These are phyloP conservation scores for Enteromius viviparus DNA, from an alignment of 2,797 vertebrate species.

Conservation along the genomic window DNA sequence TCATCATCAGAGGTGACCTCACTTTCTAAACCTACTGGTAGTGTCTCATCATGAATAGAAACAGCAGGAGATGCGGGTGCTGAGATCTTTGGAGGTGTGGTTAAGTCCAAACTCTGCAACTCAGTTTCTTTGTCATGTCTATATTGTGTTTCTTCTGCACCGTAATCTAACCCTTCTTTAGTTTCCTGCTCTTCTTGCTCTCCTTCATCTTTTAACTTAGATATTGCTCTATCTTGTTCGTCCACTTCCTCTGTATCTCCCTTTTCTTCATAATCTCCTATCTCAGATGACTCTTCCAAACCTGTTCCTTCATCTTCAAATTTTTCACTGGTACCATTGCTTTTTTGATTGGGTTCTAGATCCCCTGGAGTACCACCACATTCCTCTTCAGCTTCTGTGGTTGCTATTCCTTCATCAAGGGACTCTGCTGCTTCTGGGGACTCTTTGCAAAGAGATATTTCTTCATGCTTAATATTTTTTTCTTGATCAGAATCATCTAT, in stretches of 20 bases:
- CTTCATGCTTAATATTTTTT: constrained; percentile 73
- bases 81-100: constrained; percentile 77
- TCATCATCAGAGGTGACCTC: constrained; percentile 91
- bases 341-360: constrained; percentile 81
- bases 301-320: constrained; percentile 94
- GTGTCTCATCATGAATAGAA: constrained; percentile 87
- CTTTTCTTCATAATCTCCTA: constrained; percentile 92
- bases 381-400: constrained; percentile 89
- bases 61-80: constrained; percentile 83
- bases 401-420: constrained; percentile 93
- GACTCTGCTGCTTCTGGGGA: constrained; percentile 85
- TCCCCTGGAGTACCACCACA: constrained; percentile 89
- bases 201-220: constrained; percentile 63
- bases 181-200: constrained; percentile 68
- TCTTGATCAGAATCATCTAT: constrained; percentile 73
- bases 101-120: constrained; percentile 70
- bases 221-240: constrained; percentile 73
- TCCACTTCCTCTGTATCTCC: constrained; percentile 90
- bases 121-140: constrained; percentile 65
- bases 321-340: constrained; percentile 83
- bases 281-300: constrained; percentile 89
- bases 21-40: constrained; percentile 86
- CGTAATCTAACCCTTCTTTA: constrained; percentile 75
- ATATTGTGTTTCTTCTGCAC: constrained; percentile 43
- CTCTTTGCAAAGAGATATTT: constrained; percentile 82